These are phyloP conservation scores for Agapornis canus DNA, from an alignment of 2,797 vertebrate genomes.

Conservation along the genomic window DNA sequence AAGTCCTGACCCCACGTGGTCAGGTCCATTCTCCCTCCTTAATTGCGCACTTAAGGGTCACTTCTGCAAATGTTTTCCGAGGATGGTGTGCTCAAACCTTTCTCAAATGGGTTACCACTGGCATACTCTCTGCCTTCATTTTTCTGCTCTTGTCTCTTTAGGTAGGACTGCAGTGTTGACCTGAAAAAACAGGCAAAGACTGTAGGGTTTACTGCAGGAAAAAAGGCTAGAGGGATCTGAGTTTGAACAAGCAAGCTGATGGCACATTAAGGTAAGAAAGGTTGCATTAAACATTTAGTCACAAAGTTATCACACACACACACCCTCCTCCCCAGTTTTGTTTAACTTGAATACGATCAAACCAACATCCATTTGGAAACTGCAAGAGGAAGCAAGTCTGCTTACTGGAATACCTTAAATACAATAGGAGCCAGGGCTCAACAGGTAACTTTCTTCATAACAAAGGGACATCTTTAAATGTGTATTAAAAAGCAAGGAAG, in stretches of 20 bases:
- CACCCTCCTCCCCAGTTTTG: rapidly evolving
- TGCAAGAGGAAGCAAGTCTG: neutral
- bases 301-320: neutral
- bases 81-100: constrained; percentile 76
- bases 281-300: neutral
- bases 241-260: neutral
- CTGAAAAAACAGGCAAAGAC: constrained; percentile 68
- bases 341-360: neutral
- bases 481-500: neutral
- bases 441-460: neutral
- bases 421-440: neutral
- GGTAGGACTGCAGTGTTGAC: constrained; percentile 90
- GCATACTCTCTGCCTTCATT: constrained; percentile 14
- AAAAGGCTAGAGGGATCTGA: neutral
- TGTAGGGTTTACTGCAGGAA: neutral
- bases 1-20: neutral
- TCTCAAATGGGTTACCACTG: constrained; percentile 85
- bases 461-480: neutral
- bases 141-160: constrained; percentile 83
- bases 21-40: neutral
- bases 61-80: neutral
- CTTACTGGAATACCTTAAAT: neutral
- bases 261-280: neutral
- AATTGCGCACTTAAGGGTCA: neutral
- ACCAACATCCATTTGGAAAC: neutral